These are phyloP conservation scores for Pachycephus smyrnensis DNA, from an alignment of 2,888 invertebrate genomes.

Conservation along the genomic window DNA sequence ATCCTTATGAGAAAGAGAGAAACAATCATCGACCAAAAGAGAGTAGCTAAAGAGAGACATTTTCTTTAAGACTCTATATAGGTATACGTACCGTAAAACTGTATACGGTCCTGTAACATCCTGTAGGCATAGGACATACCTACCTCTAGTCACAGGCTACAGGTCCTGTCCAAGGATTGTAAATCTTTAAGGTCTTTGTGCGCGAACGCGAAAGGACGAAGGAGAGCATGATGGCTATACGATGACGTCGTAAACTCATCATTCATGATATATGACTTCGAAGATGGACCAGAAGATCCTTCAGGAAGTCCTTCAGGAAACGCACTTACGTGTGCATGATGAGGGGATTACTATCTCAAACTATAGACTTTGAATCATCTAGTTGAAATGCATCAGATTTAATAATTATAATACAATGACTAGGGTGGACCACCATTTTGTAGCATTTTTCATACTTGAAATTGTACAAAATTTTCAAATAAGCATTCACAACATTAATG, in stretches of 20 bases:
- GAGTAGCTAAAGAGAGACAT: not conserved
- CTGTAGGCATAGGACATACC: not conserved
- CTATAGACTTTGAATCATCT: not conserved
- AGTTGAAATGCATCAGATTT: too few relatives aligned
- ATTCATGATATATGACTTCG: slow-evolving; percentile 45
- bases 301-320: not conserved
- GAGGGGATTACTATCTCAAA: not conserved
- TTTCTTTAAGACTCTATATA: not conserved
- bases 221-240: slow-evolving; percentile 51
- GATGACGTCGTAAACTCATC: slow-evolving; percentile 54
- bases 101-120: not conserved
- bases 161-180: slow-evolving; percentile 29
- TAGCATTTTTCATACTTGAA: too few relatives aligned
- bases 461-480: too few relatives aligned
- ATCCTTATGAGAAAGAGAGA: not conserved
- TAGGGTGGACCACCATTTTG: too few relatives aligned
- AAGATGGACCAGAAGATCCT: not conserved
- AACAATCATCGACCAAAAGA: not conserved
- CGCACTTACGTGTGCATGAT: not conserved
- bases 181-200: slow-evolving; percentile 40
- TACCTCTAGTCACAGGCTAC: not conserved
- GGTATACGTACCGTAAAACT: not conserved
- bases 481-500: too few relatives aligned
- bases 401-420: too few relatives aligned
- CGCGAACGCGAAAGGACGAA: slow-evolving; percentile 47